These are phyloP conservation scores for Parotia lawesii DNA, from an alignment of 2,113 vertebrate species.

Conservation along the genomic window DNA sequence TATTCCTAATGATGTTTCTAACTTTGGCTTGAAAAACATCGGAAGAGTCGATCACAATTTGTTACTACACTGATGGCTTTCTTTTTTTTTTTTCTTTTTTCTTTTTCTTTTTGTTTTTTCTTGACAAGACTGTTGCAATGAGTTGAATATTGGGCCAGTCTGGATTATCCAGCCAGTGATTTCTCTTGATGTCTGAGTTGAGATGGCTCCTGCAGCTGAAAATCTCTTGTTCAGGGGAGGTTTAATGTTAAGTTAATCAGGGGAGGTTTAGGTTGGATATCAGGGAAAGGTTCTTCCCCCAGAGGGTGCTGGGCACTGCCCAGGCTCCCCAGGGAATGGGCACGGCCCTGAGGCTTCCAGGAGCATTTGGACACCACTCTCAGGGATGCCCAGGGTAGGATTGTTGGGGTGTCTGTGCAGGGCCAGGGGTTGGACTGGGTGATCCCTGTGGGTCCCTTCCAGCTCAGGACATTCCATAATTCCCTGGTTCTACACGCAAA, in stretches of 20 bases:
- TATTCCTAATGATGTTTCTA: not conserved
- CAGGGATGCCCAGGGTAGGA: not conserved
- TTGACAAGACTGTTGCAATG: not conserved
- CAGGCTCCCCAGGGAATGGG: not conserved
- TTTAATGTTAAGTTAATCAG: not conserved
- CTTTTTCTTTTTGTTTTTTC: not conserved
- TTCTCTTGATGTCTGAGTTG: not conserved
- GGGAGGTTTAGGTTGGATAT: rapidly evolving
- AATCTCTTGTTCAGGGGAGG: not conserved
- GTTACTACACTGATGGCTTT: not conserved
- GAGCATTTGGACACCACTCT: rapidly evolving
- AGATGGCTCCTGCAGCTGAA: not conserved
- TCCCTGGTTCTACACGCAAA: not conserved
- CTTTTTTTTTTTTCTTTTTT: not conserved
- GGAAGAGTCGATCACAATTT: not conserved
- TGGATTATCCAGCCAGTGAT: not conserved
- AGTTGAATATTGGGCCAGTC: not conserved
- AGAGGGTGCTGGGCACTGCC: not conserved
- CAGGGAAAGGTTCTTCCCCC: not conserved
- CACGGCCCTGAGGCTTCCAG: rapidly evolving
- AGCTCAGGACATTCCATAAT: not conserved
- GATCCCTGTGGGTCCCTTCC: not conserved
- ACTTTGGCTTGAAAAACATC: not conserved
- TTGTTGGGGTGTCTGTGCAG: not conserved
- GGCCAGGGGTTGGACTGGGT: rapidly evolving